Conservation (phyloP, 2,797 vertebrate species). For the Clarias platycephalus region DNA sequence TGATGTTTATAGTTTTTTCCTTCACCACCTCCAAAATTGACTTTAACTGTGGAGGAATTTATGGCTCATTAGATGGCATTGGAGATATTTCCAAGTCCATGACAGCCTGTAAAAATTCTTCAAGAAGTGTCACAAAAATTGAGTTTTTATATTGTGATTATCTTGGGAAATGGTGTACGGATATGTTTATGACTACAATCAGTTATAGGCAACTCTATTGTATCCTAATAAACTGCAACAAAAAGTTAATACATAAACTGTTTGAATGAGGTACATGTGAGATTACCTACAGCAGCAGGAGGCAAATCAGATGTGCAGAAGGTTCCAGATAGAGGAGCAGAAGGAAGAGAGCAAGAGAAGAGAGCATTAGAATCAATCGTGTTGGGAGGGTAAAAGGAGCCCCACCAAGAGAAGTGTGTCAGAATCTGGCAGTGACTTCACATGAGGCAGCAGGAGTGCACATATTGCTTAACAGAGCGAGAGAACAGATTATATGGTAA, state of each 20-base stretch:
- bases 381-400: no score
- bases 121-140: neutral
- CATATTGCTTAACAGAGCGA: neutral
- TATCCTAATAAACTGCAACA: neutral
- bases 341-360: neutral
- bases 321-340: neutral
- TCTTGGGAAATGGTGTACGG: neutral
- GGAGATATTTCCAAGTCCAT: neutral
- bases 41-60: neutral
- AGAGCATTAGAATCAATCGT: constrained; percentile 7
- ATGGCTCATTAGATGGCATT: neutral
- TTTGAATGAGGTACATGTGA: neutral
- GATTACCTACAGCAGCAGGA: neutral
- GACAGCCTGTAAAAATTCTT: neutral
- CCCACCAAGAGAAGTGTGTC: neutral
- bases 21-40: neutral
- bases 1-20: neutral
- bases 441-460: neutral
- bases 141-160: neutral
- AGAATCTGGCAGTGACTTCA: neutral
- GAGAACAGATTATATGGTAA: neutral
- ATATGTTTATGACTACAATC: neutral
- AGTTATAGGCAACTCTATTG: neutral
- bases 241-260: neutral
- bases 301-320: neutral